Conservation (phyloP, 2,888 invertebrate genomes). For the Pherbina coryleti region DNA sequence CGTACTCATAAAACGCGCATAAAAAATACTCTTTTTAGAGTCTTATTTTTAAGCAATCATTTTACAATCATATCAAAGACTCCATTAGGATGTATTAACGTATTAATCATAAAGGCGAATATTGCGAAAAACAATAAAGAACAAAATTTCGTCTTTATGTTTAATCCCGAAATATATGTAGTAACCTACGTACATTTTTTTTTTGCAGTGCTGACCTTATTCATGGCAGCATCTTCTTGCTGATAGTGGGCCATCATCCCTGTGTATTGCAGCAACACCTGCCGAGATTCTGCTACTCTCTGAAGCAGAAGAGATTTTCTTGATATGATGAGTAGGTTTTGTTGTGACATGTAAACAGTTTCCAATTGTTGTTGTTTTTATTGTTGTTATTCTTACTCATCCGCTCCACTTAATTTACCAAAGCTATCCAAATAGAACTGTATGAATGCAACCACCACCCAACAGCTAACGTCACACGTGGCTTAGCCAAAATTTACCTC, state of each 20-base stretch:
- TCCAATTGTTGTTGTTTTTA: not conserved
- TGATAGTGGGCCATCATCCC: not conserved
- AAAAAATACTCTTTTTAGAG: no score
- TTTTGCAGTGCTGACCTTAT: no score
- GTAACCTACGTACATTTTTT: no score
- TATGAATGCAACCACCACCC: not conserved
- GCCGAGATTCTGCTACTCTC: not conserved
- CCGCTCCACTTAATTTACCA: not conserved
- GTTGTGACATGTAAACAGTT: conserved; percentile 17
- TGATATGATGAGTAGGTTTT: not conserved
- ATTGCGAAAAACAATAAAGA: no score
- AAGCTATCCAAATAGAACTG: not conserved
- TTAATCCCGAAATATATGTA: no score
- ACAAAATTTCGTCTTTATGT: not conserved
- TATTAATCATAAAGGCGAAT: no score
- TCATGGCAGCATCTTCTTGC: no score
- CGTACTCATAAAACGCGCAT: no score
- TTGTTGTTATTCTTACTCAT: not conserved
- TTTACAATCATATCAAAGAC: no score
- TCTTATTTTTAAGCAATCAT: no score
- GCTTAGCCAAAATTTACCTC: not conserved
- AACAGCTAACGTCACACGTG: not conserved
- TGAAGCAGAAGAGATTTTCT: conserved; percentile 18
- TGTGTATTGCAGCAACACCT: not conserved
- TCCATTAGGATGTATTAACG: no score